These are phyloP conservation scores for Hypselothyrea guttata DNA, from an alignment of 2,888 invertebrate species.

Conservation along the genomic window DNA sequence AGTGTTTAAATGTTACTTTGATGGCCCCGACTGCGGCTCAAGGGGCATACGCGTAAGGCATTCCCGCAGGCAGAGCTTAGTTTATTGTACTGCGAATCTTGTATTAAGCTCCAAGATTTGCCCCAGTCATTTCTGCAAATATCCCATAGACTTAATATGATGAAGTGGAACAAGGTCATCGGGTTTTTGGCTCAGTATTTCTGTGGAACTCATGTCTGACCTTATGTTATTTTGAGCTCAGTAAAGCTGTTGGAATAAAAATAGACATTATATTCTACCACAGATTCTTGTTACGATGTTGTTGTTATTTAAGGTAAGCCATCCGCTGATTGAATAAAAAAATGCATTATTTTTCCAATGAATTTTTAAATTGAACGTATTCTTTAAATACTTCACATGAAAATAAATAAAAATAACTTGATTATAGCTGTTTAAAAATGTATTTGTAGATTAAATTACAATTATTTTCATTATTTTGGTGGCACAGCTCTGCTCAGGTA, in stretches of 20 bases:
- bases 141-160: not conserved
- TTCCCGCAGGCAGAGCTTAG: conserved; percentile 35
- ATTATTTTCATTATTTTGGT: conserved; percentile 1
- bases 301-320: not conserved
- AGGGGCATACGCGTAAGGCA: conserved; percentile 43
- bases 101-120: not conserved
- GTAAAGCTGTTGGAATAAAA: too few species aligned
- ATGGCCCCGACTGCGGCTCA: conserved; percentile 12
- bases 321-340: not conserved
- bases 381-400: too few species aligned
- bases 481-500: too few species aligned
- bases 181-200: too few species aligned
- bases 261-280: too few species aligned
- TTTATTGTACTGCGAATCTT: conserved; percentile 20
- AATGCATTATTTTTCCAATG: not conserved
- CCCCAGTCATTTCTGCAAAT: conserved; percentile 6
- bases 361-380: too few species aligned
- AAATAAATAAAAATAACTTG: too few species aligned
- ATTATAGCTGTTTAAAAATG: too few species aligned
- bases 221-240: too few species aligned
- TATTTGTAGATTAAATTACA: not conserved
- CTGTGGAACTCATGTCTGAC: too few species aligned
- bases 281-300: not conserved
- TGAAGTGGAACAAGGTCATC: conserved; percentile 7
- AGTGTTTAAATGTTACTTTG: conserved; percentile 61